Conservation (phyloP, 2,888 invertebrate species). For the Lagria hirta region DNA sequence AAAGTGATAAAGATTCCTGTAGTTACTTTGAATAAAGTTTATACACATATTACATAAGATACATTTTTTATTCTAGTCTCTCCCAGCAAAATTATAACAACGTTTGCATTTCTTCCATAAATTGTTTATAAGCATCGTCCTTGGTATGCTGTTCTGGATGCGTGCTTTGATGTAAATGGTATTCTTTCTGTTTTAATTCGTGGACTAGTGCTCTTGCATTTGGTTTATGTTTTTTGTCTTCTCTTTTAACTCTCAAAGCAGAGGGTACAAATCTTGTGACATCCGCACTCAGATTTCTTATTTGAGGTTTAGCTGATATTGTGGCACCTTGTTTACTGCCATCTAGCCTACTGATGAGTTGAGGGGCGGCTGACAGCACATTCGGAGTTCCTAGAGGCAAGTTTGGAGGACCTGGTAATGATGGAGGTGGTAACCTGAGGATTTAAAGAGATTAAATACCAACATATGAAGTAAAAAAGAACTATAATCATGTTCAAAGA, state of each 20-base stretch:
- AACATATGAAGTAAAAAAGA: too few relatives aligned
- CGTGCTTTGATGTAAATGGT: constrained; percentile 44
- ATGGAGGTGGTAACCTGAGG: constrained; percentile 43
- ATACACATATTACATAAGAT: too few relatives aligned
- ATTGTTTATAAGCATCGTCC: constrained; percentile 97
- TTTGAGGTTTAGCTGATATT: constrained; percentile 96
- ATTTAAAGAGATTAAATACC: too few relatives aligned
- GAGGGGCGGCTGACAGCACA: constrained; percentile 80
- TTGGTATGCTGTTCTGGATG: constrained; percentile 66
- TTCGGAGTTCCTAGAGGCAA: constrained; percentile 60
- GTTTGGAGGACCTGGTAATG: constrained; percentile 30
- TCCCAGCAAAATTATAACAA: too few relatives aligned
- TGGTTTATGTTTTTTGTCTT: constrained; percentile 69
- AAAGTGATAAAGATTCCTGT: too few relatives aligned
- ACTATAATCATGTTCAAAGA: too few relatives aligned
- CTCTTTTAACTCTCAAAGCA: constrained; percentile 85
- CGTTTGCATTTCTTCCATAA: constrained; percentile 98
- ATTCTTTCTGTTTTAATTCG: constrained; percentile 58
- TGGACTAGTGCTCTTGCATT: constrained; percentile 58
- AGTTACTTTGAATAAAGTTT: too few relatives aligned
- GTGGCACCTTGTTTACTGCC: constrained; percentile 67
- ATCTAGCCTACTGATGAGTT: constrained; percentile 65
- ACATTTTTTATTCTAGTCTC: too few relatives aligned
- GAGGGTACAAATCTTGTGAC: constrained; percentile 95
- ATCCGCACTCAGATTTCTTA: constrained; percentile 89